These are phyloP conservation scores for Parnassius apollo DNA, from an alignment of 2,888 invertebrate genomes.

Conservation along the genomic window DNA sequence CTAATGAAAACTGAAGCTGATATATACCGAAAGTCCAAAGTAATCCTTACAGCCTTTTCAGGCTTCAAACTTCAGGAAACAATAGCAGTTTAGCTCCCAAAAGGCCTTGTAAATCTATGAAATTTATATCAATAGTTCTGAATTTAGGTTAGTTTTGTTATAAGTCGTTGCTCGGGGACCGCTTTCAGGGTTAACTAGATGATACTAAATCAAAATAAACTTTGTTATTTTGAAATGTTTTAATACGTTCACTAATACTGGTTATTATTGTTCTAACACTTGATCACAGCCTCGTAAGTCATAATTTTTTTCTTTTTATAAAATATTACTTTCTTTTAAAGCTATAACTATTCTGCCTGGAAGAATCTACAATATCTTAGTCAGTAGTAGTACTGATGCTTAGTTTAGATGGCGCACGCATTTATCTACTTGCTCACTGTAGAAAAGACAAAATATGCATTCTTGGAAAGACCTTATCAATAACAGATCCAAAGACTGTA, in stretches of 20 bases:
- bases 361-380: too few relatives aligned
- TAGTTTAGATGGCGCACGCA: too few relatives aligned
- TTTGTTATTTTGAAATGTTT: conserved; percentile 36
- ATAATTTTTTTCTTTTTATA: too few relatives aligned
- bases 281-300: neutral
- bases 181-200: conserved; percentile 56
- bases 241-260: conserved; percentile 22
- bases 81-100: conserved; percentile 65
- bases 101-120: conserved; percentile 73
- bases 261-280: conserved; percentile 31
- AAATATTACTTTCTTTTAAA: too few relatives aligned
- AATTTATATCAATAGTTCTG: conserved; percentile 75
- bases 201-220: conserved; percentile 57
- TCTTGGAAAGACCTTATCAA: too few relatives aligned
- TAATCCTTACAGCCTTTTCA: conserved; percentile 43
- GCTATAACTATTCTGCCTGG: too few relatives aligned
- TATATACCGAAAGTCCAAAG: conserved; percentile 31
- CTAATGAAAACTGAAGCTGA: conserved; percentile 58
- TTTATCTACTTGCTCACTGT: too few relatives aligned
- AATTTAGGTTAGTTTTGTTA: conserved; percentile 70
- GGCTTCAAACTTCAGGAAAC: conserved; percentile 40
- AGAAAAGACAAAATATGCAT: too few relatives aligned
- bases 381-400: too few relatives aligned
- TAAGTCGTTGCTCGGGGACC: conserved; percentile 64
- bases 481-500: too few relatives aligned